Conservation (phyloP, 2,113 vertebrate species). For the Hydrolagus affinis region DNA sequence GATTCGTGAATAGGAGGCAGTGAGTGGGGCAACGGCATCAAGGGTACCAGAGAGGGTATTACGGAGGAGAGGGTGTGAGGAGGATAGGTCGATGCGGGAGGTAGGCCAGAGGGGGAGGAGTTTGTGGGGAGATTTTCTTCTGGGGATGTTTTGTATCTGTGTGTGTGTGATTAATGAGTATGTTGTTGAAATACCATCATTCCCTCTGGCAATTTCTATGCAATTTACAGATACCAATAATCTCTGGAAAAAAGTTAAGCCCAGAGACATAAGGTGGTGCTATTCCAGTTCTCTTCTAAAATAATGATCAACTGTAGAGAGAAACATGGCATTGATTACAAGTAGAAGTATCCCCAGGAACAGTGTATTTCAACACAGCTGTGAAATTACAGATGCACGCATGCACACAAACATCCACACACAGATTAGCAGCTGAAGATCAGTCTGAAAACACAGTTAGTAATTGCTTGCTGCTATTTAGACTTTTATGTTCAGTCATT, state of each 20-base stretch:
- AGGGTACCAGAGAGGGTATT: too few relatives aligned
- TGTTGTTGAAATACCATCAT: background rate
- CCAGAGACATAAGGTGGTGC: background rate
- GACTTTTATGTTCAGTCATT: background rate
- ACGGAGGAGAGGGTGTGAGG: too few relatives aligned
- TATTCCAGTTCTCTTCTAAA: background rate
- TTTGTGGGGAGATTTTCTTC: too few relatives aligned
- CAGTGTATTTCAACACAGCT: background rate
- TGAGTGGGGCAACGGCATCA: too few relatives aligned
- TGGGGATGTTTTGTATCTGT: too few relatives aligned
- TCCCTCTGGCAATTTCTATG: background rate
- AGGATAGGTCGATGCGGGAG: too few relatives aligned
- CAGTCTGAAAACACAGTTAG: background rate
- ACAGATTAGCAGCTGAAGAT: background rate
- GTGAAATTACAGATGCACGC: too few relatives aligned
- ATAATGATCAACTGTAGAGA: too few relatives aligned
- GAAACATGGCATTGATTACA: background rate
- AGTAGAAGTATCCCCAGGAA: background rate
- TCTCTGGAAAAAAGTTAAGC: background rate
- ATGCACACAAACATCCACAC: background rate
- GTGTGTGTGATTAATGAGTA: too few relatives aligned
- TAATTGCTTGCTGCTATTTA: background rate
- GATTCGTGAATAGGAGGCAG: too few relatives aligned
- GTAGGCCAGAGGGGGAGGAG: too few relatives aligned
- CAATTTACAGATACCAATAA: background rate